Evolutionary conservation across 2,888 invertebrate genomes (phyloP).

Genomic region (Eilema caniola): DNA sequence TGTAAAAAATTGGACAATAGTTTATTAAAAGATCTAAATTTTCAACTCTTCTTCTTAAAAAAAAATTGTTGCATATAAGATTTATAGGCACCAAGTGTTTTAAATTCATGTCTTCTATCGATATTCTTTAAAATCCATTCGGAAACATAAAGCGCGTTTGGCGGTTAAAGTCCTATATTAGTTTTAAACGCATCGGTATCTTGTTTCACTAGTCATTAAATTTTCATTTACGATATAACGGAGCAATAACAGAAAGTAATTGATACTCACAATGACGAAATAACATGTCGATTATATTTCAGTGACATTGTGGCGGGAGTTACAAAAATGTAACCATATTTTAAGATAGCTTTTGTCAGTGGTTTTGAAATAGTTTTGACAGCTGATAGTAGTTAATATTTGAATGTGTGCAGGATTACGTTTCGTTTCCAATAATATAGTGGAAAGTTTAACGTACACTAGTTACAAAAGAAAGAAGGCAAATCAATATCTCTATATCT

Average conservation of each 20-base stretch:
- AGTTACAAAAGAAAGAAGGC: not conserved
- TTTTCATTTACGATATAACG: constrained; percentile 54
- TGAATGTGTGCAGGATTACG: constrained; percentile 7
- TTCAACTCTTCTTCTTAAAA: constrained; percentile 6
- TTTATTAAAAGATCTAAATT: constrained; percentile 5
- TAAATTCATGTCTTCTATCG: constrained; percentile 23
- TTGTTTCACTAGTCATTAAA: constrained; percentile 52
- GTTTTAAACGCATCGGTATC: constrained; percentile 42
- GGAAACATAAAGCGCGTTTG: constrained; percentile 39
- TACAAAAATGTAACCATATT: constrained; percentile 26
- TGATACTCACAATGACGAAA: constrained; percentile 51
- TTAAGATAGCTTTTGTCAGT: constrained; percentile 22
- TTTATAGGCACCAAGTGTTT: constrained; percentile 21
- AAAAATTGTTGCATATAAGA: not conserved
- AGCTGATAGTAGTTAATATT: constrained; percentile 13
- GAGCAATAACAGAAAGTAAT: constrained; percentile 51
- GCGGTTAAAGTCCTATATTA: constrained; percentile 43
- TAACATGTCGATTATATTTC: constrained; percentile 51
- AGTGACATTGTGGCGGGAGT: constrained; percentile 38
- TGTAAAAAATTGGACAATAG: not conserved
- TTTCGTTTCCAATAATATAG: not conserved
- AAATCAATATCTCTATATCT: not conserved
- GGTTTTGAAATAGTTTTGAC: constrained; percentile 33
- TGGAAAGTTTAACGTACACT: not conserved
- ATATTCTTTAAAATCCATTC: constrained; percentile 22